Evolutionary conservation across 2,888 invertebrate genomes (phyloP).

Genomic region (Pyrrhosoma nymphula): DNA sequence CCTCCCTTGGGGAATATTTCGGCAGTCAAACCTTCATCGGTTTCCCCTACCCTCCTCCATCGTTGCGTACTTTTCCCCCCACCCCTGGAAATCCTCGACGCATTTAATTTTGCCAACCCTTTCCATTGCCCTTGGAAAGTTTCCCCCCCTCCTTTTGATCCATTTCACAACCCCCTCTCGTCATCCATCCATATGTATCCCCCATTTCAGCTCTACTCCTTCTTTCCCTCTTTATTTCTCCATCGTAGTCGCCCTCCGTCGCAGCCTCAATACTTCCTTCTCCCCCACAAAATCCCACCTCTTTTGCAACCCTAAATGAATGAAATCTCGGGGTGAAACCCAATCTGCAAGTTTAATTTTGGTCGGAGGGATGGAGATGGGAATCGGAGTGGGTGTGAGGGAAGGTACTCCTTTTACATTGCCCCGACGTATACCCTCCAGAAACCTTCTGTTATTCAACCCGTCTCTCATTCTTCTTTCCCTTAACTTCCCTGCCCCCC

Average conservation of each 20-base stretch:
- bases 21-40: neutral
- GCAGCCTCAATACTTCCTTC: neutral
- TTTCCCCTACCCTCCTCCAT: neutral
- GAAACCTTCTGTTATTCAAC: constrained; percentile 41
- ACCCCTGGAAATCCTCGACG: neutral
- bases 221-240: too few species aligned
- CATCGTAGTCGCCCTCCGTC: too few species aligned
- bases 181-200: neutral
- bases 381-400: neutral
- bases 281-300: neutral
- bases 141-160: neutral
- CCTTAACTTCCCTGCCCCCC: neutral
- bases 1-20: neutral
- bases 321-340: constrained; percentile 50
- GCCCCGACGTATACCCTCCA: neutral
- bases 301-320: constrained; percentile 40
- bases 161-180: neutral
- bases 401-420: neutral
- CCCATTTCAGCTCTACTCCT: too few species aligned
- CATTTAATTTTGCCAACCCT: neutral
- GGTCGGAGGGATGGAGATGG: neutral
- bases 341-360: constrained; percentile 64
- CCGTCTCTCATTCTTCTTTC: neutral
- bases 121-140: neutral
- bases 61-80: neutral